Evolutionary conservation across 2,888 invertebrate genomes (phyloP), one percentile per base, ranked within the genome.

Genomic region (Omphaloscelis lunosa): DNA sequence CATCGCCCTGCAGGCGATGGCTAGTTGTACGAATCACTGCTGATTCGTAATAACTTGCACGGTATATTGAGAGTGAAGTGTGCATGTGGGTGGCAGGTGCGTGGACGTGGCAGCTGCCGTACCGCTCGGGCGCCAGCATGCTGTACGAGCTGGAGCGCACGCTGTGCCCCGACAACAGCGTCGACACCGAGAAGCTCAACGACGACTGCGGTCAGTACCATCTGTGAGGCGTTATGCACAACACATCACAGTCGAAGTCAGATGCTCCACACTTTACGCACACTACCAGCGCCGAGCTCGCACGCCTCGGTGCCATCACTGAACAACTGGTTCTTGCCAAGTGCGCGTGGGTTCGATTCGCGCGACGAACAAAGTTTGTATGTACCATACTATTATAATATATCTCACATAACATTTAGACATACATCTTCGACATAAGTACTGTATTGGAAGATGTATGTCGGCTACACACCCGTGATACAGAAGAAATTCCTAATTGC

Each of bases 91-190:
- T 29, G 56, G 53, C 91, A 96, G 96, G 96, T n/a, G 95, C 96
- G 66, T 92, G 90, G 72, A 95, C 95, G 61, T 96, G 96, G 96
- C 96, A 96, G 93, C 91, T 96, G 90, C 96, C 96, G 81, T 94
- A 94, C 93, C 70, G 72, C 74, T 74, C 84, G 70, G 93, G 90
- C 74, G 86, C 80, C 58, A 63, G 81, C 80, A 83, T 90, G 87
- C 88, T 91, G 88, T 87, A 84, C 88, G 91, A 94, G 91, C 86
- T 96, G 89, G 92, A 95, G 91, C 94, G 95, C 77, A 94, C 95
- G 82, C 92, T 96, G 75, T 96, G 96, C 84, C 94, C 94, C 73
- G 93, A 91, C 86, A 91, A 91, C 86, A 84, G 80, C 86, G 89
- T 86, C 17, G 88, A 84, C 77, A 77, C 39, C 23, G 59, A 81